These are phyloP conservation scores for Ia io DNA, from an alignment of 2,113 vertebrate species.

Conservation along the genomic window DNA sequence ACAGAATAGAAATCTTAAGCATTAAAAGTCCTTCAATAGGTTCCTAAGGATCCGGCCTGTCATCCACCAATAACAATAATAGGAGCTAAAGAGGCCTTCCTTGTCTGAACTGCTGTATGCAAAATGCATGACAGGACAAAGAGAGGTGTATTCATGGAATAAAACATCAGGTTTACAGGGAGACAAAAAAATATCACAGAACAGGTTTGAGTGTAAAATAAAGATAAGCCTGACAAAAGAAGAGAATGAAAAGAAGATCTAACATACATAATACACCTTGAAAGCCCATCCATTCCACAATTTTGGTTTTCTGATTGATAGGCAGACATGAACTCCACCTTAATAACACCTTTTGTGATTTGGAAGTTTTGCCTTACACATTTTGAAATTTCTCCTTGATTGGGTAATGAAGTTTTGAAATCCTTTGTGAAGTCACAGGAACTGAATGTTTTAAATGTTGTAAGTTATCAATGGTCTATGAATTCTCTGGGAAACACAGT, in stretches of 20 bases:
- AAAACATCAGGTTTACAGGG: constrained; percentile 45
- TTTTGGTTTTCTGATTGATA: constrained; percentile 51
- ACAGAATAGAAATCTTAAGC: constrained; percentile 33
- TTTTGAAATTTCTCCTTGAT: constrained; percentile 53
- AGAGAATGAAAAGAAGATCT: constrained; percentile 56
- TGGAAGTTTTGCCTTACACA: constrained; percentile 28
- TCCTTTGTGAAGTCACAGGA: not conserved
- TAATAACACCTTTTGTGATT: constrained; percentile 46
- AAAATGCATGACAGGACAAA: constrained; percentile 57
- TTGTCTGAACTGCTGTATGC: constrained; percentile 6
- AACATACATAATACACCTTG: not conserved
- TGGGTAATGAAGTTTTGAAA: constrained; percentile 3
- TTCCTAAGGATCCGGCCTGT: constrained; percentile 47
- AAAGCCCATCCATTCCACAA: constrained; percentile 41
- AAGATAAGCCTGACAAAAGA: constrained; percentile 67
- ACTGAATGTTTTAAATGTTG: constrained; percentile 15
- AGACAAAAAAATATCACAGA: constrained; percentile 59
- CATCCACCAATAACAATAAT: constrained; percentile 57
- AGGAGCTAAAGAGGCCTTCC: constrained; percentile 40
- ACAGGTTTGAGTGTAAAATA: constrained; percentile 27
- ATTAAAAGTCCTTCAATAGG: constrained; percentile 55
- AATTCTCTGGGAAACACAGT: constrained; percentile 6
- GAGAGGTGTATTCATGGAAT: constrained; percentile 30
- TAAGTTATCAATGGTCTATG: not conserved
- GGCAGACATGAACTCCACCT: not conserved